A percentile compares a stretch with the other conserved stretches of the same genome.
Conservation (phyloP, 2,888 invertebrate genomes). For the Machimus atricapillus region DNA sequence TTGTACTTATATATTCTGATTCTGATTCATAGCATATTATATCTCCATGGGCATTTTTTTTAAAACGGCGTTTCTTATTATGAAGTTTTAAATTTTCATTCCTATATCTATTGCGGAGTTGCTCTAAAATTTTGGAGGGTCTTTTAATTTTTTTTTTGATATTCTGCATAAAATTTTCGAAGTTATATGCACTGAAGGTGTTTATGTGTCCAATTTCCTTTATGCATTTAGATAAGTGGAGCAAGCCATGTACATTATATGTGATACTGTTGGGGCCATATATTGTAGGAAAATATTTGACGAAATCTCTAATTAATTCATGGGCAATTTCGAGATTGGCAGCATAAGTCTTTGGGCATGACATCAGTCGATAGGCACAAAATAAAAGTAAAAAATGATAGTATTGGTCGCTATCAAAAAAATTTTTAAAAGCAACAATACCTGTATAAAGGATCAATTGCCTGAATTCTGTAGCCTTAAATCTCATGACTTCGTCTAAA, state of each 20-base stretch:
- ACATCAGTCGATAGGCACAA: slow-evolving; percentile 1
- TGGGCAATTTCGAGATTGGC: not conserved
- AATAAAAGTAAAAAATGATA: slow-evolving; percentile 16
- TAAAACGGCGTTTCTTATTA: too few relatives aligned
- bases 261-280: slow-evolving; percentile 3
- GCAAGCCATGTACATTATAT: slow-evolving; percentile 8
- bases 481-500: not conserved
- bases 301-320: slow-evolving; percentile 16
- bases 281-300: slow-evolving; percentile 6
- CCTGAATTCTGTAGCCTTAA: not conserved
- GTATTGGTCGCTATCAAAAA: slow-evolving; percentile 13
- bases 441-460: not conserved
- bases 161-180: not conserved
- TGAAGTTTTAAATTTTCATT: too few relatives aligned
- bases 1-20: too few relatives aligned
- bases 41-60: too few relatives aligned
- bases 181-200: not conserved
- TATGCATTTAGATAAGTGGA: slow-evolving; percentile 4
- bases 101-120: too few relatives aligned
- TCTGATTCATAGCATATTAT: too few relatives aligned
- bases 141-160: not conserved
- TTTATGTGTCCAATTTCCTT: slow-evolving; percentile 2
- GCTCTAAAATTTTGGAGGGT: too few relatives aligned
- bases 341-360: not conserved
- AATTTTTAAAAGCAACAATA: not conserved